Percentiles rank a stretch among this genome's conserved stretches.
These are phyloP conservation scores for Elaphurus davidianus DNA, from an alignment of 2,113 vertebrate genomes.

Conservation along the genomic window DNA sequence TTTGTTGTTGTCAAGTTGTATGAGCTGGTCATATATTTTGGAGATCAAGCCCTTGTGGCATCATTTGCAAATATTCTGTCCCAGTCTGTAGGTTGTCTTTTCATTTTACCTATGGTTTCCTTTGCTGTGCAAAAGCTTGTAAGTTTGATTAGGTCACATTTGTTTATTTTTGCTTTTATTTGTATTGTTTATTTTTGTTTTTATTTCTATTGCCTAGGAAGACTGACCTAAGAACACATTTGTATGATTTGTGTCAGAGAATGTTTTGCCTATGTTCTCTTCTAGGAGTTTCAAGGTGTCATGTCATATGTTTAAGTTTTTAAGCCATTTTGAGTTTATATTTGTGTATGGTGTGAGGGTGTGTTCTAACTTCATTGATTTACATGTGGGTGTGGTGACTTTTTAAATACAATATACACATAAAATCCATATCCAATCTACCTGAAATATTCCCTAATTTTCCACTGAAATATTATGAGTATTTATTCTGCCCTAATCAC, in stretches of 20 bases:
- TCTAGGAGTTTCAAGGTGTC: not conserved
- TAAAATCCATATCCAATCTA: not conserved
- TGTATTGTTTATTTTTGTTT: not conserved
- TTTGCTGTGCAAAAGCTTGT: not conserved
- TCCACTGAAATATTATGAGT: not conserved
- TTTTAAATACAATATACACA: not conserved
- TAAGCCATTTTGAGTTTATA: not conserved
- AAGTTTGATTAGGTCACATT: not conserved
- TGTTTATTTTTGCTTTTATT: not conserved
- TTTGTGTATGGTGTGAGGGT: not conserved
- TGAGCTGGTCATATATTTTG: not conserved
- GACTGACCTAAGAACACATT: not conserved
- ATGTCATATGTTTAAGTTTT: not conserved
- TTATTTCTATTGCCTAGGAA: not conserved
- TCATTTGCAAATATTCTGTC: not conserved
- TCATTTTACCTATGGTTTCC: not conserved
- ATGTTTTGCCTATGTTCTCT: not conserved
- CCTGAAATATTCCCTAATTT: not conserved
- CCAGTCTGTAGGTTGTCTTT: not conserved
- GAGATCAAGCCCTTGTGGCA: not conserved
- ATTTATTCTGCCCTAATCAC: not conserved
- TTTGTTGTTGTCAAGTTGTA: not conserved
- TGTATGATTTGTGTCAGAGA: not conserved
- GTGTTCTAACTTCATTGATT: not conserved
- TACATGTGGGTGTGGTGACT: not conserved